These are phyloP conservation scores for Gymnosoma rotundatum DNA, from an alignment of 2,888 invertebrate species.

Conservation along the genomic window DNA sequence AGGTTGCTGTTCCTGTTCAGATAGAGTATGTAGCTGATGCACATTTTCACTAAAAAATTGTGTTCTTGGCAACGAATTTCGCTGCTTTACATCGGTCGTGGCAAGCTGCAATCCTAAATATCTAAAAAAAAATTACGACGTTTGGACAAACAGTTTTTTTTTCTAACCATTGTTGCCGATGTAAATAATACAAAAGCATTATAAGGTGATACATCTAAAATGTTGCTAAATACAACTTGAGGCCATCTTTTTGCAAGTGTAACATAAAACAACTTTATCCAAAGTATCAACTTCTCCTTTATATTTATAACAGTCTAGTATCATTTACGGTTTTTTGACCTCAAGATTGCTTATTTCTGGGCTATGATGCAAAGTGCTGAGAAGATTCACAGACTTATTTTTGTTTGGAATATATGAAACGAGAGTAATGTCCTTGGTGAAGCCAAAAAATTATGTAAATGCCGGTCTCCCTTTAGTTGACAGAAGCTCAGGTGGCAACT, in stretches of 20 bases:
- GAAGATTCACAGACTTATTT: constrained; percentile 5
- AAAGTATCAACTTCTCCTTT: constrained; percentile 1
- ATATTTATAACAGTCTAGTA: not conserved
- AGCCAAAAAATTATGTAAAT: not conserved
- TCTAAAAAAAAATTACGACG: not conserved
- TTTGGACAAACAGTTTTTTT: not conserved
- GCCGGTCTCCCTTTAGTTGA: too few species aligned
- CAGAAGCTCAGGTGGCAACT: too few species aligned
- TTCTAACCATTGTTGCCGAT: not conserved
- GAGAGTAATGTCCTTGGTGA: not conserved
- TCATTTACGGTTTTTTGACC: too few species aligned
- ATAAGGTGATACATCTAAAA: not conserved
- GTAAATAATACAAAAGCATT: not conserved
- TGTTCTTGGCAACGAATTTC: too few species aligned
- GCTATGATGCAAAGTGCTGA: too few species aligned
- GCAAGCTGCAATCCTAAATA: not conserved
- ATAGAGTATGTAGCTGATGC: too few species aligned
- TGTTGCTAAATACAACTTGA: too few species aligned
- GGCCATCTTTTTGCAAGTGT: too few species aligned
- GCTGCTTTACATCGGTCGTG: too few species aligned
- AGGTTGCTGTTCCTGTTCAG: too few species aligned
- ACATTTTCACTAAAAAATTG: too few species aligned
- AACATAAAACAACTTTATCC: not conserved
- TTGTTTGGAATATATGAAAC: not conserved
- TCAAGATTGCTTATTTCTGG: not conserved